Conservation (phyloP, 2,113 vertebrate genomes). For the Tyto alba region DNA sequence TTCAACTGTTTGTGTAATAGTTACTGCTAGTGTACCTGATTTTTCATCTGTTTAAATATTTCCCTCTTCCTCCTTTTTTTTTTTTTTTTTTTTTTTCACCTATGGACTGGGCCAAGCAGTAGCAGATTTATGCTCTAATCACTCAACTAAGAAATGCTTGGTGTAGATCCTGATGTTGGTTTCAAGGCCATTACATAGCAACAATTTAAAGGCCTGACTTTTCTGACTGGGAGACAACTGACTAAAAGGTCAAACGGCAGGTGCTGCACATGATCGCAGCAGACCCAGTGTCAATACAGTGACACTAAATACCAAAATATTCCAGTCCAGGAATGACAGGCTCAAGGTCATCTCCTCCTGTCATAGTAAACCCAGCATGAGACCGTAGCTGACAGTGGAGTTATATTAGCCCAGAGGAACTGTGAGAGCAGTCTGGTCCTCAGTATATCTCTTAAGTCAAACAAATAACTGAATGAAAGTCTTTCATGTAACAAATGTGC, state of each 20-base stretch:
- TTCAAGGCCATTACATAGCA: not conserved
- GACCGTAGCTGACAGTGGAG: not conserved
- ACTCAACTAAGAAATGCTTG: not conserved
- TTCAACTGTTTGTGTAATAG: not conserved
- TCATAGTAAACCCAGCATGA: not conserved
- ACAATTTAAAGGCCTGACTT: not conserved
- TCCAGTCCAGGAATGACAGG: not conserved
- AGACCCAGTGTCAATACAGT: not conserved
- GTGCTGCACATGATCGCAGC: not conserved
- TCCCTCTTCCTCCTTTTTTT: no score
- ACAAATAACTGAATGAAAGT: not conserved
- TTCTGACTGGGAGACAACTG: not conserved
- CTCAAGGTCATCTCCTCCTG: not conserved
- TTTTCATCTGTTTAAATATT: not conserved
- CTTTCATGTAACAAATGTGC: not conserved
- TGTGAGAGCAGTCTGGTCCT: not conserved
- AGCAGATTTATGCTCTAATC: not conserved
- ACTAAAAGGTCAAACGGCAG: not conserved
- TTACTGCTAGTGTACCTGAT: not conserved
- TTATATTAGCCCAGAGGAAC: rapidly evolving
- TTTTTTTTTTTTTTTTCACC: no score
- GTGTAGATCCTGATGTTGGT: not conserved
- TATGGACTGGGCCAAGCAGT: not conserved
- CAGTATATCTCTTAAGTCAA: not conserved
- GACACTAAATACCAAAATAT: not conserved